Conservation (phyloP, 2,888 invertebrate genomes). For the Antitype chi region DNA sequence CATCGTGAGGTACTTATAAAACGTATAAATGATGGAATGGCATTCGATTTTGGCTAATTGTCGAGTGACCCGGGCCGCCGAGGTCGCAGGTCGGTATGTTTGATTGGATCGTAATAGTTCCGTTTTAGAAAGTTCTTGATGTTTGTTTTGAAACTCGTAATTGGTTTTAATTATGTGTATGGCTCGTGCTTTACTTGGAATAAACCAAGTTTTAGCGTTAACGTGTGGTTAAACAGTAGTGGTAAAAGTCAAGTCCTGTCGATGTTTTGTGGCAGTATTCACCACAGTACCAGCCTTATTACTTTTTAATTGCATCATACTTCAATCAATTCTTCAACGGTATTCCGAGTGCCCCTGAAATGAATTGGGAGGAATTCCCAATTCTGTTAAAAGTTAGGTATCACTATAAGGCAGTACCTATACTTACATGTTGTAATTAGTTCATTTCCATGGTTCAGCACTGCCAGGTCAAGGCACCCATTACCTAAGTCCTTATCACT, state of each 20-base stretch:
- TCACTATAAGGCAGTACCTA: neutral
- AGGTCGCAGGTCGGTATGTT: conserved; percentile 56
- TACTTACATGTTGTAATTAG: neutral
- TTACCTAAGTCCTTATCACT: conserved; percentile 35
- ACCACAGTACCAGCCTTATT: neutral
- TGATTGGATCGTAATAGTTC: conserved; percentile 65
- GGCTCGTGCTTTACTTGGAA: conserved; percentile 31
- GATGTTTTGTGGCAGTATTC: neutral
- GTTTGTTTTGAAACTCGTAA: conserved; percentile 62
- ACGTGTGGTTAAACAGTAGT: neutral
- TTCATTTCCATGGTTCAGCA: conserved; percentile 11
- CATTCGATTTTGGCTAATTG: conserved; percentile 66
- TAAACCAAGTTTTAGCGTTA: conserved; percentile 2
- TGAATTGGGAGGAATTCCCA: no score
- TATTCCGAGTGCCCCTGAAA: no score
- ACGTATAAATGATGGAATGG: conserved; percentile 53
- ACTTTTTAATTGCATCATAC: neutral
- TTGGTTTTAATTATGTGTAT: conserved; percentile 40
- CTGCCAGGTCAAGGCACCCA: conserved; percentile 42
- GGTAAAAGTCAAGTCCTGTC: neutral
- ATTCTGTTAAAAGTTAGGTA: neutral
- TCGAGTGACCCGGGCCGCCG: conserved; percentile 45
- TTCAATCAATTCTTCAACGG: neutral
- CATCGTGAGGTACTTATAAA: conserved; percentile 65
- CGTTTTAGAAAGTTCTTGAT: conserved; percentile 63